Conservation (phyloP, 2,113 vertebrate genomes). For the Hippocampus zosterae region DNA sequence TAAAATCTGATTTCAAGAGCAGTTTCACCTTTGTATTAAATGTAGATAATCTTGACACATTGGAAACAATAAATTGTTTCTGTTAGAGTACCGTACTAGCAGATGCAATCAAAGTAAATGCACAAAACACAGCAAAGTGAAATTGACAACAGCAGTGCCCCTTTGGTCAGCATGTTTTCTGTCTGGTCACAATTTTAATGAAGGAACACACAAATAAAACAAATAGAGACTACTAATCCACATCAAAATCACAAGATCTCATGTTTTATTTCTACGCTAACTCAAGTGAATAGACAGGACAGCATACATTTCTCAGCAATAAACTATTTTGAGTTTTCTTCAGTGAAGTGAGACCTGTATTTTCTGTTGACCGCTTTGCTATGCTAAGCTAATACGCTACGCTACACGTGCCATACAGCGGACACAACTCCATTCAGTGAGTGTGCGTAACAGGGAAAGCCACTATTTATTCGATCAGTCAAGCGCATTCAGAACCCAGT, state of each 20-base stretch:
- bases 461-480: too few species aligned
- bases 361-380: too few species aligned
- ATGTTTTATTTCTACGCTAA: conserved; percentile 1
- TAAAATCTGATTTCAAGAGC: neutral
- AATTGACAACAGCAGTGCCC: conserved; percentile 4
- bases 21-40: conserved; percentile 1
- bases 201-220: conserved; percentile 18
- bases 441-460: too few species aligned
- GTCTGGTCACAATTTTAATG: conserved; percentile 11
- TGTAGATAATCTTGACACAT: conserved; percentile 8
- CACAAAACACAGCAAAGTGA: neutral
- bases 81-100: neutral
- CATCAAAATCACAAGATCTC: conserved; percentile 18
- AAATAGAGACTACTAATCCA: conserved; percentile 24
- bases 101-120: neutral
- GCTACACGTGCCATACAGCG: too few species aligned
- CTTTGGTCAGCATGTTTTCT: conserved; percentile 24
- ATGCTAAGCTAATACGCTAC: too few species aligned
- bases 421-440: too few species aligned
- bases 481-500: too few species aligned
- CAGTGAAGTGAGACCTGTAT: conserved; percentile 16
- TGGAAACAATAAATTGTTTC: neutral
- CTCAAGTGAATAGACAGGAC: conserved; percentile 24
- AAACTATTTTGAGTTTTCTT: conserved; percentile 19
- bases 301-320: conserved; percentile 51